phyloP scores from a whole-genome alignment of 2,797 vertebrate genomes.

The Gambusia yucatana region DNA sequence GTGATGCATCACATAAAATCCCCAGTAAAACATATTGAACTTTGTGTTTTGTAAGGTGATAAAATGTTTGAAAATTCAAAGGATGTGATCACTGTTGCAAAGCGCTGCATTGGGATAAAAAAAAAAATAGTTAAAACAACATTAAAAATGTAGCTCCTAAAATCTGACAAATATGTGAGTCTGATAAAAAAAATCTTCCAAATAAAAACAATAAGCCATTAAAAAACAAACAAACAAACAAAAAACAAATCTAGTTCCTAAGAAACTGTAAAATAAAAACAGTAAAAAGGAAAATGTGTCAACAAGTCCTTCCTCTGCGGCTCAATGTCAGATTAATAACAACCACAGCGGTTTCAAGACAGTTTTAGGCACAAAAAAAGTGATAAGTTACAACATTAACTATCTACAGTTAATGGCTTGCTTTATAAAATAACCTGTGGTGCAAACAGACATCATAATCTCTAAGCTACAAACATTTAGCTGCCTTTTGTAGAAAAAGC shows the following conservation, averaged over 20 bases:
- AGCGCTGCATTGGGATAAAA: not conserved
- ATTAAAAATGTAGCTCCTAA: not conserved
- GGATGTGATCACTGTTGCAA: not conserved
- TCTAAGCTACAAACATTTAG: not conserved
- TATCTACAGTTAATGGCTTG: constrained; percentile 10
- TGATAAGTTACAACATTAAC: not conserved
- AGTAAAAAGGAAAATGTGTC: no score
- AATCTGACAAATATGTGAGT: not conserved
- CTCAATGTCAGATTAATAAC: not conserved
- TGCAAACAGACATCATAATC: not conserved
- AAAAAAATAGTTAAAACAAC: not conserved
- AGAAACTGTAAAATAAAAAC: not conserved
- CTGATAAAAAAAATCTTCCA: not conserved
- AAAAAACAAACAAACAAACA: no score
- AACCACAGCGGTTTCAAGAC: not conserved
- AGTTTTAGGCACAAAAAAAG: not conserved
- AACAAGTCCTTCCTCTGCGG: not conserved
- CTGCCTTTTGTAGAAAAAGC: not conserved
- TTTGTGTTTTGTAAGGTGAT: not conserved
- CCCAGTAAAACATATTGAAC: not conserved
- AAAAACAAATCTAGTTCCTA: not conserved
- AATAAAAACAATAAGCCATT: not conserved
- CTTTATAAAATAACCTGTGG: not conserved
- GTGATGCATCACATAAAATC: not conserved
- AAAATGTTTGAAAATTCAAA: not conserved